Conservation (phyloP, 2,888 invertebrate genomes). For the Nasonovia ribisnigri region DNA sequence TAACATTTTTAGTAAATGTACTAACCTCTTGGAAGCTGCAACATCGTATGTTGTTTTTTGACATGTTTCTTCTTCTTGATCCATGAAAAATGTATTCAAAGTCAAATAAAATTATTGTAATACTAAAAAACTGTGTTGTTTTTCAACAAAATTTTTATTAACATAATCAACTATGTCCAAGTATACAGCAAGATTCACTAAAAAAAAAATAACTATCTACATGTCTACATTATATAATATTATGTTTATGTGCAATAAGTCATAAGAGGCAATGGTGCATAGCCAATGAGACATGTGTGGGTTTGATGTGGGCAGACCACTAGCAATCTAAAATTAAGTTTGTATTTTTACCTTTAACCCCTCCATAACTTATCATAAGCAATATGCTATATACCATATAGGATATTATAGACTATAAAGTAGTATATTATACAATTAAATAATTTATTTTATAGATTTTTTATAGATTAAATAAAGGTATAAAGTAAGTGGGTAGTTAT, state of each 20-base stretch:
- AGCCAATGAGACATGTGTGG: background rate
- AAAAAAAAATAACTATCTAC: background rate
- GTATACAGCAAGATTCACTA: background rate
- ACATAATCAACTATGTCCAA: background rate
- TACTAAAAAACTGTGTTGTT: background rate
- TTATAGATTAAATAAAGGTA: background rate
- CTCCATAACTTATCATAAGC: background rate
- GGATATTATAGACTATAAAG: background rate
- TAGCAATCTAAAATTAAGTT: conserved; percentile 43
- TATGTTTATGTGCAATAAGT: background rate
- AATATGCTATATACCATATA: background rate
- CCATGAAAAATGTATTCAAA: conserved; percentile 12
- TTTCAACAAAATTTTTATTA: background rate
- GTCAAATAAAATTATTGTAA: background rate
- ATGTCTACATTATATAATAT: background rate
- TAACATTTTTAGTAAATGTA: background rate
- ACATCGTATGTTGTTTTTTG: background rate
- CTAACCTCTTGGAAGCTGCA: background rate
- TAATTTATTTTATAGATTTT: background rate
- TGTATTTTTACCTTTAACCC: background rate
- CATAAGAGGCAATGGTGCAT: conserved; percentile 18
- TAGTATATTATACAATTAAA: background rate
- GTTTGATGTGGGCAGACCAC: conserved; percentile 48
- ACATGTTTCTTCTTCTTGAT: background rate
- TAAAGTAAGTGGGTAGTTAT: background rate